Conservation (phyloP, 2,113 vertebrate species). For the Dermatemys mawii region DNA sequence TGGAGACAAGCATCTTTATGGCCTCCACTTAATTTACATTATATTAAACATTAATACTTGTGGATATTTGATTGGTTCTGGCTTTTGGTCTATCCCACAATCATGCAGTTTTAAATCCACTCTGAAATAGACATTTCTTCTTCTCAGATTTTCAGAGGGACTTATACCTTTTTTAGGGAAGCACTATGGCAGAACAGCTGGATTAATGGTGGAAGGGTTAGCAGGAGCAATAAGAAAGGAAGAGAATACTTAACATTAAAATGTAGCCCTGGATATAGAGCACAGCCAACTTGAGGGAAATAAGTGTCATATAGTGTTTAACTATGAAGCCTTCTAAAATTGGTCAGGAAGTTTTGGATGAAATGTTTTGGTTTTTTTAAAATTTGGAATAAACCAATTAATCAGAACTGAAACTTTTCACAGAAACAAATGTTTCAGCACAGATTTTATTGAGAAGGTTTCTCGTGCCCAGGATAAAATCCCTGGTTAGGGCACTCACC, state of each 20-base stretch:
- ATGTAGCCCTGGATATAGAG: not conserved
- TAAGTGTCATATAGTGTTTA: not conserved
- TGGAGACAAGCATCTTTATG: not conserved
- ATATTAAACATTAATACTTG: not conserved
- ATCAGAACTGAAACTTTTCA: not conserved
- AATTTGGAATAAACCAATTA: not conserved
- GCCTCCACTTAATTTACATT: not conserved
- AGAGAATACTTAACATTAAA: not conserved
- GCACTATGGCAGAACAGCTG: not conserved
- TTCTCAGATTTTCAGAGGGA: not conserved
- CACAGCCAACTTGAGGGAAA: not conserved
- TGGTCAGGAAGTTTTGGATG: not conserved
- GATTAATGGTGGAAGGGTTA: not conserved
- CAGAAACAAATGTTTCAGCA: not conserved
- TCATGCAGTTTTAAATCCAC: not conserved
- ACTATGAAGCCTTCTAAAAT: not conserved
- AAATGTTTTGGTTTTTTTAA: not conserved
- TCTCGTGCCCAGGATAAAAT: not conserved
- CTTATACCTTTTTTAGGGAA: not conserved
- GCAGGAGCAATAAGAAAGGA: not conserved
- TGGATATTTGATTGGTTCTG: not conserved
- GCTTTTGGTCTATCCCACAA: not conserved
- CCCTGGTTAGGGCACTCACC: not conserved
- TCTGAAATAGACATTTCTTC: fast-evolving
- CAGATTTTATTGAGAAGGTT: not conserved